Evolutionary conservation across 2,113 vertebrate species (phyloP).

Genomic region (Orientallactaga bullata): DNA sequence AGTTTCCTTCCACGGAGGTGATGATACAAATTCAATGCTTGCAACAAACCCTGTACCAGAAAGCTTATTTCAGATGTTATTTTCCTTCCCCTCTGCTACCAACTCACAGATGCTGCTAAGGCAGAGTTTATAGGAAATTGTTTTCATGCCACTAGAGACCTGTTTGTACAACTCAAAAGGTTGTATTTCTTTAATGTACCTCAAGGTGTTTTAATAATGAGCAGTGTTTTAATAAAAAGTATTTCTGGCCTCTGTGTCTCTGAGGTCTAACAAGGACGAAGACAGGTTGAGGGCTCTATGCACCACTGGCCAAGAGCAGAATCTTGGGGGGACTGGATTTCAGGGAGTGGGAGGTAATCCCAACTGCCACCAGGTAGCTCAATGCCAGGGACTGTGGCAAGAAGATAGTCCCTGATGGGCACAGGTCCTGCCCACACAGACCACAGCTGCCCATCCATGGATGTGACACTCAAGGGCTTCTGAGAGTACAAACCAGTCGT

Average conservation of each 20-base stretch:
- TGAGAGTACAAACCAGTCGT: background rate
- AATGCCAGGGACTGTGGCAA: no score
- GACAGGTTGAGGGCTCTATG: background rate
- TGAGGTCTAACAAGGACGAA: slow-evolving; percentile 72
- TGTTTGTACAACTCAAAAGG: slow-evolving; percentile 85
- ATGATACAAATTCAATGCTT: slow-evolving; percentile 61
- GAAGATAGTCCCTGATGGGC: rapidly evolving
- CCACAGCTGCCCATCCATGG: background rate
- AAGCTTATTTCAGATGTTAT: slow-evolving; percentile 24
- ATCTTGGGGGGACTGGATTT: no score
- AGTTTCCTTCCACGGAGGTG: slow-evolving; percentile 48
- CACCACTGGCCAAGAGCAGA: background rate
- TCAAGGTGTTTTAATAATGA: slow-evolving; percentile 95
- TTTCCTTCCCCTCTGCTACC: slow-evolving; percentile 35
- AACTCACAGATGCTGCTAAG: slow-evolving; percentile 75
- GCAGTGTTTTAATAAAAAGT: slow-evolving; percentile 97
- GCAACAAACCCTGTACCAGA: slow-evolving; percentile 41
- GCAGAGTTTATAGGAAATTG: slow-evolving; percentile 73
- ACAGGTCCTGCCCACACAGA: rapidly evolving
- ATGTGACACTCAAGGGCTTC: rapidly evolving
- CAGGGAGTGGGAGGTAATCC: background rate
- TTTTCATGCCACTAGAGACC: slow-evolving; percentile 75
- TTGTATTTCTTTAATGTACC: slow-evolving; percentile 95
- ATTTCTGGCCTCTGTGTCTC: slow-evolving; percentile 85
- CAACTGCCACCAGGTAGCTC: background rate